Evolutionary conservation across 2,113 vertebrate genomes (phyloP).

Genomic region (Potamarius usumacintae): DNA sequence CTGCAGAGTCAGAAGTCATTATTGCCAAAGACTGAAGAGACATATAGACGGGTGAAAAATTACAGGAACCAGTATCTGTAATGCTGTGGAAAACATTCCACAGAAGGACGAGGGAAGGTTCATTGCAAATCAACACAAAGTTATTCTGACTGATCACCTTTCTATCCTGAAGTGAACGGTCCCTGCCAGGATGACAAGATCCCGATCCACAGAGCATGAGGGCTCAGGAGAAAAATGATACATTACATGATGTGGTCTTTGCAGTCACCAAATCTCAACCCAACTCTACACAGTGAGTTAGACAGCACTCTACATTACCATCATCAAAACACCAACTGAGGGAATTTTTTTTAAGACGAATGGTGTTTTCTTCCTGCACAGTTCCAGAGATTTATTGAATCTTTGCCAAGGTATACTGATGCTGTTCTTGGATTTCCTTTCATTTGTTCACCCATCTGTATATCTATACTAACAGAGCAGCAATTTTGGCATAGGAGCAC

Average conservation of each 20-base stretch:
- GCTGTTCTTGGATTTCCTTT: neutral
- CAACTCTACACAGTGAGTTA: no score
- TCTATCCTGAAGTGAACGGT: neutral
- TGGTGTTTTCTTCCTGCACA: neutral
- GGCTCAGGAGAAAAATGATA: neutral
- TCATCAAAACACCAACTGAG: neutral
- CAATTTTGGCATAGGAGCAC: no score
- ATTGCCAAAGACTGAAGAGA: neutral
- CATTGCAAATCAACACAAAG: neutral
- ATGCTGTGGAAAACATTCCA: neutral
- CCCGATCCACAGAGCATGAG: neutral
- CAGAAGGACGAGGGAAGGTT: neutral
- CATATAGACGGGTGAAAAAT: neutral
- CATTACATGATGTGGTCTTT: neutral
- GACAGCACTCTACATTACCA: neutral
- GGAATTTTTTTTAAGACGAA: neutral
- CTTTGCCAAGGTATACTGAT: neutral
- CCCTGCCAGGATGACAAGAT: neutral
- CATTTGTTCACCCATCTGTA: constrained; percentile 5
- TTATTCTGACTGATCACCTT: neutral
- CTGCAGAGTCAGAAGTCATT: neutral
- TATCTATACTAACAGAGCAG: neutral
- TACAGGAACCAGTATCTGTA: neutral
- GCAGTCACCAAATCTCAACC: neutral
- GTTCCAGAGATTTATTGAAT: neutral